Percentiles rank a stretch among this genome's conserved stretches.
These are phyloP conservation scores for Meloe dianella DNA, from an alignment of 2,888 invertebrate genomes.

Conservation along the genomic window DNA sequence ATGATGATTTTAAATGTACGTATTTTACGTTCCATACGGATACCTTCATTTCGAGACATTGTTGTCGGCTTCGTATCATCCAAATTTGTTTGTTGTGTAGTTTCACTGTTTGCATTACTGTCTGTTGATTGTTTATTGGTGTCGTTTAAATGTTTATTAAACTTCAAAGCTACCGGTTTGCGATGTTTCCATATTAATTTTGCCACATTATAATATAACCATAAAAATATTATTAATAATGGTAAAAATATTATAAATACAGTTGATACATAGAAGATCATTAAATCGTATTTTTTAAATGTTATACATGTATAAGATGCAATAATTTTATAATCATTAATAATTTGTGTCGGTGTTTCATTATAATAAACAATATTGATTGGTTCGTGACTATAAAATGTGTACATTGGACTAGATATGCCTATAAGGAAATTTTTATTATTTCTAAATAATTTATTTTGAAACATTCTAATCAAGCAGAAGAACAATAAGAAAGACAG, in stretches of 20 bases:
- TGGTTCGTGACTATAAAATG: conserved; percentile 51
- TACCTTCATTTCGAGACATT: conserved; percentile 40
- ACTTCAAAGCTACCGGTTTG: conserved; percentile 51
- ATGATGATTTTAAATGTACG: conserved; percentile 66
- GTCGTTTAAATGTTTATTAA: conserved; percentile 16
- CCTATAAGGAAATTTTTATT: conserved; percentile 47
- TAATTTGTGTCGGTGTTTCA: conserved; percentile 28
- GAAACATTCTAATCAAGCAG: neutral
- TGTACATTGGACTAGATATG: conserved; percentile 58
- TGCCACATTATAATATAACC: conserved; percentile 63
- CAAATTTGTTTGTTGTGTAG: conserved; percentile 21
- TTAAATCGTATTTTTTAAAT: conserved; percentile 40
- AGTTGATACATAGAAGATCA: conserved; percentile 48
- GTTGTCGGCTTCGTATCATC: conserved; percentile 12
- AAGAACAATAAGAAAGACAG: neutral
- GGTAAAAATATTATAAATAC: conserved; percentile 60
- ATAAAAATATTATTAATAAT: conserved; percentile 60
- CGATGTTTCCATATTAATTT: conserved; percentile 62
- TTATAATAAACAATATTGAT: conserved; percentile 47
- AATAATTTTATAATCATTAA: conserved; percentile 39
- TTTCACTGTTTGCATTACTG: conserved; percentile 38
- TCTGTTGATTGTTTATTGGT: conserved; percentile 28
- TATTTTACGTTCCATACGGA: conserved; percentile 58
- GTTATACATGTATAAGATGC: conserved; percentile 44
- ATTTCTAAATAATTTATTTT: too few species aligned